phyloP scores from a whole-genome alignment of 2,113 vertebrate species.

The Talpa occidentalis region DNA sequence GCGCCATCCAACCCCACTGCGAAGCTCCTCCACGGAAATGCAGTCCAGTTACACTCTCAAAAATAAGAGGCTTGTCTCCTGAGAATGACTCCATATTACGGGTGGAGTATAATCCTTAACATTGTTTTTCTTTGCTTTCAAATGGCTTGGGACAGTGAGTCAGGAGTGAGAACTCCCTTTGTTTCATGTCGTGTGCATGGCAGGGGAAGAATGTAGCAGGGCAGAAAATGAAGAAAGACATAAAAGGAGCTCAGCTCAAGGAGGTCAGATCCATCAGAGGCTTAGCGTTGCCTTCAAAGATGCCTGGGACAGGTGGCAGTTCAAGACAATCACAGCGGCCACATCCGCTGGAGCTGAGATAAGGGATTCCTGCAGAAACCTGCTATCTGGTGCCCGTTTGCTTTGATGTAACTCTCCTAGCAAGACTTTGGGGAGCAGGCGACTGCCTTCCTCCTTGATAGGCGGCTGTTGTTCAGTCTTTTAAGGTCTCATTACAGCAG shows the following conservation, averaged over 20 bases:
- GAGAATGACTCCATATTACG: slow-evolving; percentile 85
- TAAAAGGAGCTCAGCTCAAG: slow-evolving; percentile 97
- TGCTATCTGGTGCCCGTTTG: slow-evolving; percentile 90
- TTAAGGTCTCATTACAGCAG: slow-evolving; percentile 94
- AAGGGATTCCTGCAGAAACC: slow-evolving; percentile 94
- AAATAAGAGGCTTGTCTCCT: slow-evolving; percentile 89
- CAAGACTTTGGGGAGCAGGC: slow-evolving; percentile 91
- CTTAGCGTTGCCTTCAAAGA: slow-evolving; percentile 98
- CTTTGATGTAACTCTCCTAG: slow-evolving; percentile 97
- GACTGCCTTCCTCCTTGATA: slow-evolving; percentile 86
- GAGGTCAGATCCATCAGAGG: slow-evolving; percentile 99
- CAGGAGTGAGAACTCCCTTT: slow-evolving; percentile 89
- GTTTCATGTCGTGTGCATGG: slow-evolving; percentile 88
- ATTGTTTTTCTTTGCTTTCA: slow-evolving; percentile 89
- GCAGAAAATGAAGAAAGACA: slow-evolving; percentile 99
- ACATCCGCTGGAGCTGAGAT: slow-evolving; percentile 94
- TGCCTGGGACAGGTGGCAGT: slow-evolving; percentile 99
- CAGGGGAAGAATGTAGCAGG: slow-evolving; percentile 92
- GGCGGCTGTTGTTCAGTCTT: slow-evolving; percentile 91
- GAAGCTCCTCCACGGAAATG: slow-evolving; percentile 79
- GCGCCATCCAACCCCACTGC: slow-evolving; percentile 82
- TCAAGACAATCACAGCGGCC: slow-evolving; percentile 96
- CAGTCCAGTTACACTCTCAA: slow-evolving; percentile 84
- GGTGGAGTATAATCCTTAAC: slow-evolving; percentile 88
- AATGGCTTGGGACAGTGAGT: slow-evolving; percentile 90